phyloP scores from a whole-genome alignment of 2,797 vertebrate species.

The Cephalopachus bancanus region DNA sequence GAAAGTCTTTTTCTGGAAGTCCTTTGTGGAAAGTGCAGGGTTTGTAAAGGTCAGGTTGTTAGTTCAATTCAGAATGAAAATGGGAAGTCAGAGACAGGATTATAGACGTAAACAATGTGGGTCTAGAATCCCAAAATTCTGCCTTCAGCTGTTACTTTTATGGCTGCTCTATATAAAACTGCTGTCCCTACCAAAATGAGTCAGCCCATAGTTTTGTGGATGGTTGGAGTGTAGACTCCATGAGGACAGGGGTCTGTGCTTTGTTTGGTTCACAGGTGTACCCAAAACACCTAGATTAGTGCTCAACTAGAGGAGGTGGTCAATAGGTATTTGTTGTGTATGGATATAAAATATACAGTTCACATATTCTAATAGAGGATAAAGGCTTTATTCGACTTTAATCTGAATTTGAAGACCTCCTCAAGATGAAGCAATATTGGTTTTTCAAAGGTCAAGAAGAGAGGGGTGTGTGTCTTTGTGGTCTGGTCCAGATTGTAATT shows the following conservation, averaged over 20 bases:
- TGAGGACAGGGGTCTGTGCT: not conserved
- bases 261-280: not conserved
- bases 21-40: constrained; percentile 31
- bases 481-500: not conserved
- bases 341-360: not conserved
- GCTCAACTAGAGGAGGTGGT: not conserved
- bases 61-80: constrained; percentile 45
- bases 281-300: not conserved
- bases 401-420: constrained; percentile 6
- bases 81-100: not conserved
- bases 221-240: not conserved
- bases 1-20: not conserved
- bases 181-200: not conserved
- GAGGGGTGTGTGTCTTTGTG: not conserved
- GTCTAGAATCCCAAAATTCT: constrained; percentile 2
- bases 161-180: not conserved
- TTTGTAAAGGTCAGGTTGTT: not conserved
- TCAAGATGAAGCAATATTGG: not conserved
- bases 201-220: not conserved
- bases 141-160: not conserved
- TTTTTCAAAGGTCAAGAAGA: not conserved
- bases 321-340: not conserved
- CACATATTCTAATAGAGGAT: not conserved
- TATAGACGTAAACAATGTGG: not conserved
- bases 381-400: constrained; percentile 7